Conservation (phyloP, 1,140 invertebrate genomes). For the Hyphantria cunea region DNA sequence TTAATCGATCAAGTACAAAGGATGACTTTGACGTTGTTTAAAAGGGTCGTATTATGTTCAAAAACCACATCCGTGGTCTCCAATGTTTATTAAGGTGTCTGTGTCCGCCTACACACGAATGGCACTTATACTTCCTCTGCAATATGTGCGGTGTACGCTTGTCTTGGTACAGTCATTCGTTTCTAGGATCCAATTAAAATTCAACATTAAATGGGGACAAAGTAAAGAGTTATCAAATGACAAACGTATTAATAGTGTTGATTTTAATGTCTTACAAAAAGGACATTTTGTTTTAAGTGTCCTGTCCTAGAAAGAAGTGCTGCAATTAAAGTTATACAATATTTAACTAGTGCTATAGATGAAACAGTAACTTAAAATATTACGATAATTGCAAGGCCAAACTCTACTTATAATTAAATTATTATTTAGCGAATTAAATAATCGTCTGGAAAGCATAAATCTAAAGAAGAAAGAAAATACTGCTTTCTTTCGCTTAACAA, state of each 20-base stretch:
- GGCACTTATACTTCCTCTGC: conserved; percentile 23
- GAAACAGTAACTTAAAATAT: too few species aligned
- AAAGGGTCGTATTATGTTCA: conserved; percentile 13
- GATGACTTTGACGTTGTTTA: neutral
- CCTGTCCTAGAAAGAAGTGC: conserved; percentile 1
- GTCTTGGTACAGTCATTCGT: conserved; percentile 18
- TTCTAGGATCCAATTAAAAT: conserved; percentile 21
- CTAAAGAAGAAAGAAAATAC: too few species aligned
- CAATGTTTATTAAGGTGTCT: conserved; percentile 40
- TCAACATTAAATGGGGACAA: conserved; percentile 17
- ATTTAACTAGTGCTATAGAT: too few species aligned
- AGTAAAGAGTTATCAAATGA: conserved; percentile 18
- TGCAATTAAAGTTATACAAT: conserved; percentile 6
- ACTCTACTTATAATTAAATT: too few species aligned
- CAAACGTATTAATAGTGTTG: neutral
- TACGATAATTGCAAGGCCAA: too few species aligned
- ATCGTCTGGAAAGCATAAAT: too few species aligned
- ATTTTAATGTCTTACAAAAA: conserved; percentile 1
- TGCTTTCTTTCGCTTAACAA: too few species aligned
- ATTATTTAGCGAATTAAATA: too few species aligned
- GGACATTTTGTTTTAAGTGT: neutral
- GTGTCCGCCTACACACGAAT: conserved; percentile 28
- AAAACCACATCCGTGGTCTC: conserved; percentile 42
- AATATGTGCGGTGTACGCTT: conserved; percentile 6
- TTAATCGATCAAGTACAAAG: too few species aligned